These are phyloP conservation scores for Oophaga pumilio DNA, from an alignment of 2,113 vertebrate species.

Conservation along the genomic window DNA sequence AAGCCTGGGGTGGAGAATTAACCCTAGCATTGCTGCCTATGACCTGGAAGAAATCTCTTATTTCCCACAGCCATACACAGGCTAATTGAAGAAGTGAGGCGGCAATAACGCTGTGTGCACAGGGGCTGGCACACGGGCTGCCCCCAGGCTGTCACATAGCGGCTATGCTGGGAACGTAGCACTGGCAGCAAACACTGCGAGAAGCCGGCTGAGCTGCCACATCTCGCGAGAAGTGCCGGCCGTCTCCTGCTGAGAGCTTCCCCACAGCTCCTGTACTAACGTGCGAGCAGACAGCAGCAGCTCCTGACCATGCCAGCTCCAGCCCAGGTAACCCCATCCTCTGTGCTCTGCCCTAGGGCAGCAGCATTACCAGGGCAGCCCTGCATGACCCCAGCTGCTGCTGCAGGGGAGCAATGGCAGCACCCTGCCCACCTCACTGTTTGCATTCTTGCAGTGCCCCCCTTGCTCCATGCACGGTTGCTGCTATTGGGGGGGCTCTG, in stretches of 20 bases:
- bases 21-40: too few relatives aligned
- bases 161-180: slow-evolving; percentile 41
- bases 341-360: too few relatives aligned
- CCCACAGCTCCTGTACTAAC: slow-evolving; percentile 33
- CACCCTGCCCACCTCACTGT: neutral
- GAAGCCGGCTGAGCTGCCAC: slow-evolving; percentile 41
- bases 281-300: slow-evolving; percentile 22
- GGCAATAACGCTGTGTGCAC: neutral
- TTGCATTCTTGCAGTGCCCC: neutral
- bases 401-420: neutral
- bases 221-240: slow-evolving; percentile 31
- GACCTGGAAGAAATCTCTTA: neutral
- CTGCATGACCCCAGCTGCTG: neutral
- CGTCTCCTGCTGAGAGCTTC: slow-evolving; percentile 34
- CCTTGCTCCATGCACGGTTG: neutral
- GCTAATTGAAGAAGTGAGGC: neutral
- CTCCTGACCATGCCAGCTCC: slow-evolving; percentile 46
- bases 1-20: too few relatives aligned
- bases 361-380: neutral
- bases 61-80: neutral
- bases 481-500: neutral
- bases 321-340: slow-evolving; percentile 27
- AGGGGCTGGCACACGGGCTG: neutral
- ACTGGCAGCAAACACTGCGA: slow-evolving; percentile 24
- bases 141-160: slow-evolving; percentile 28